Conservation (phyloP, 2,888 invertebrate species). For the Heliconius sara region DNA sequence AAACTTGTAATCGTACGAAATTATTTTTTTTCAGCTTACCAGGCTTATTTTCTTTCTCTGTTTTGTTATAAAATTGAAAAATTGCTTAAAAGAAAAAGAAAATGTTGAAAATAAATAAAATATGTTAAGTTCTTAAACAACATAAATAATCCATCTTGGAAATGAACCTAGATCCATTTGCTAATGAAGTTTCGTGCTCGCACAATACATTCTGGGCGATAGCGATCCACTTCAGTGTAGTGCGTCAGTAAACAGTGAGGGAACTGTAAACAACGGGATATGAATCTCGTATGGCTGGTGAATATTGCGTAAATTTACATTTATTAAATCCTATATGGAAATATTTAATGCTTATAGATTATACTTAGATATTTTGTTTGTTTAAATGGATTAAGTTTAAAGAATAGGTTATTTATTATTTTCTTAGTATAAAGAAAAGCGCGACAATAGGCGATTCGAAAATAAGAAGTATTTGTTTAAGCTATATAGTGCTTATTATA, state of each 20-base stretch:
- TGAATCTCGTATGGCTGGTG: slow-evolving; percentile 2
- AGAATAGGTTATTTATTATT: neutral
- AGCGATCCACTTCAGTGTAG: neutral
- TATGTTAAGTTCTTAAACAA: neutral
- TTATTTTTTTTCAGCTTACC: too few species aligned
- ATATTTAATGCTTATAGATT: slow-evolving; percentile 1
- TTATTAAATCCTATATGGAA: slow-evolving; percentile 4
- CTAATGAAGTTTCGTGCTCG: neutral
- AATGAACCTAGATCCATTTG: slow-evolving; percentile 10
- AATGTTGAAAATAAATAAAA: neutral
- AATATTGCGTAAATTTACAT: slow-evolving; percentile 12
- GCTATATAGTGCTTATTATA: too few species aligned
- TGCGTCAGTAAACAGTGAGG: neutral
- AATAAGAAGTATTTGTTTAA: too few species aligned
- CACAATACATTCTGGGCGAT: neutral
- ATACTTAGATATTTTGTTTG: neutral
- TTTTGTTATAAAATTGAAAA: too few species aligned
- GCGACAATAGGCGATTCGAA: too few species aligned
- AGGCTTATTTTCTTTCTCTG: too few species aligned
- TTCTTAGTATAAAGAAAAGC: neutral
- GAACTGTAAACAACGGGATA: slow-evolving; percentile 14
- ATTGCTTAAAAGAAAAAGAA: too few species aligned
- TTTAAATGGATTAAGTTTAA: neutral
- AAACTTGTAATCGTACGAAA: too few species aligned
- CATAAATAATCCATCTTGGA: neutral